Evolutionary conservation across 2,797 vertebrate genomes (phyloP), one percentile per base, ranked within the genome.

Genomic region (Hyperoplus lanceolatus): DNA sequence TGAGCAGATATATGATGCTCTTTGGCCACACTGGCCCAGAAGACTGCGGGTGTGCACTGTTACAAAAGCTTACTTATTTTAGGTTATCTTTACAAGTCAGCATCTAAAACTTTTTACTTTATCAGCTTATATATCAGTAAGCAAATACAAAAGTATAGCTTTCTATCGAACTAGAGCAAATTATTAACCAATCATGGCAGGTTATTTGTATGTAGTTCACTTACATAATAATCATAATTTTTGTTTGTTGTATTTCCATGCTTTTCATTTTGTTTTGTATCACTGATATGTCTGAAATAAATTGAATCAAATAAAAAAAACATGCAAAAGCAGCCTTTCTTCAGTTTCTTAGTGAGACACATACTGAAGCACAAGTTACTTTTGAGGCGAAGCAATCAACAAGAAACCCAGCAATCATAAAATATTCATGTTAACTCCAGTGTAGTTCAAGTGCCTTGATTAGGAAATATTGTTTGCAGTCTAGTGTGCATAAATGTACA

Each of bases 391-490:
- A 61, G 53, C 45, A 50, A 3, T 54, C 21, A 74, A 61, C 36
- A 6, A 61, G 14, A 38, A 53, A 57, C 46, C 43, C 29, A 16
- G 61, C 60, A 42, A 42, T 42, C 60, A 53, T 51, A 16, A 54
- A 73, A 69, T 36, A 43, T 50, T 46, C 10, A 76, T 21, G 38
- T 18, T 72, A 67, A 77, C 70, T 78, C 21, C 59, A 60, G 78
- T 66, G 75, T 16, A 42, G 29, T 49, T 61, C 42, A 54, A 72
- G 66, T 59, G 54, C 46, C 74, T 68, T 77, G 77, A 80, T 80
- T 84, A 71, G 55, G 53, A 59, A 62, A 68, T 67, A 64, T 38
- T 62, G 51, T 67, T 39, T 38, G 55, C 36, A 69, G n/a, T 58
- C 48, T 18, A 66, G 65, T 66, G 51, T 80, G 9, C 48, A 71